Evolutionary conservation across 2,113 vertebrate genomes (phyloP).

Genomic region (Heteronetta atricapilla): DNA sequence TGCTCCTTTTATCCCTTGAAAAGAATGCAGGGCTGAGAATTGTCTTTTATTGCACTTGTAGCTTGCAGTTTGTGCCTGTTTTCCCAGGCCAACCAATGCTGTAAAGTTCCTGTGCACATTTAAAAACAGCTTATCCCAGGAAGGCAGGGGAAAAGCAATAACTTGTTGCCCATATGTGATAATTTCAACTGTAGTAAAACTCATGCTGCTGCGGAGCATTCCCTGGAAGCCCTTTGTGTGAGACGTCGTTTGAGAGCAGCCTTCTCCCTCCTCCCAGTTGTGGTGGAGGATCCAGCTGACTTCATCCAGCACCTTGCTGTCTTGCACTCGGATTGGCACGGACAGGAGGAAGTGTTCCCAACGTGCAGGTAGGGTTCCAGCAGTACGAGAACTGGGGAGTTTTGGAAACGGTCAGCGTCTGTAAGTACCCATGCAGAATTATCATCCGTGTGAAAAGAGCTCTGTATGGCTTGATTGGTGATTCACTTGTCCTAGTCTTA

Average conservation of each 20-base stretch:
- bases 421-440: not conserved
- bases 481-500: not conserved
- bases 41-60: not conserved
- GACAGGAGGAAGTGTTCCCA: not conserved
- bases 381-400: not conserved
- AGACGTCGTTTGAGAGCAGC: not conserved
- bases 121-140: not conserved
- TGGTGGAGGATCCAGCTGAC: not conserved
- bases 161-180: not conserved
- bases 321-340: not conserved
- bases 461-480: not conserved
- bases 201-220: not conserved
- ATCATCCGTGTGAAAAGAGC: not conserved
- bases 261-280: not conserved
- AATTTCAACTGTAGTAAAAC: not conserved
- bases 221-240: not conserved
- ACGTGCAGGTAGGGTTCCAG: rapidly evolving
- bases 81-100: not conserved
- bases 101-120: not conserved
- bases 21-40: not conserved
- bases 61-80: not conserved
- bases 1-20: not conserved
- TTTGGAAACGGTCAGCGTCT: not conserved
- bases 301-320: not conserved
- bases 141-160: not conserved